Evolutionary conservation across 2,888 invertebrate genomes (phyloP), one percentile per base, ranked within the genome.

Genomic region (Drosophila atroscutellata): DNA sequence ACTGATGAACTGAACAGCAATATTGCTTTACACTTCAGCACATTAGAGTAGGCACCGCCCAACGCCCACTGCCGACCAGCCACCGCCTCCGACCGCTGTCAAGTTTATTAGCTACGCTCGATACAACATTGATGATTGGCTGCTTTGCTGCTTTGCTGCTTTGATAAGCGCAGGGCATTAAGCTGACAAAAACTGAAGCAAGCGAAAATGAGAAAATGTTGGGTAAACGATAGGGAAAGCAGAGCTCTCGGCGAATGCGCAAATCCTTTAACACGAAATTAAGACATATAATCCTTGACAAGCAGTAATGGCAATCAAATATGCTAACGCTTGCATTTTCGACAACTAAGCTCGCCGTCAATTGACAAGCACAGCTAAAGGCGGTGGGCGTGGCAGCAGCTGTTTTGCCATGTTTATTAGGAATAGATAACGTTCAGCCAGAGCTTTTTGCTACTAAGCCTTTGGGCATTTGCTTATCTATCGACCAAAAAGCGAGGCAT

Each of bases 191-290:
- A 88, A 86, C 70, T 74, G 71, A 61, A 72, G 69, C 64, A 67
- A 76, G 76, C 69, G 68, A 75, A 77, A 86, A 77, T 75, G 72
- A 64, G 86, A 75, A 76, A 80, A 68, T 63, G 68, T 66, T 57
- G 56, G 20, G 26, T 50, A 47, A 20, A 63, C 39, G 50, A 52
- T 62, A 56, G 47, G 69, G 63, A 49, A 60, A 55, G 30, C 56
- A 28, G 24, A 42, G 45, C 50, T 61, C 54, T 36, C 30, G 49
- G 55, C 59, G 65, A 83, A 86, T 75, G 81, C 73, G 81, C 60
- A 87, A 87, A 89, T 89, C 86, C 86, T 86, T 89, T 87, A 87
- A 87, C 86, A 87, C 86, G 85, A 87, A 84, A 87, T 89, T 87
- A 87, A 87, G 86, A 86, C 75, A 78, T 73, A 78, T 87, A 87